phyloP scores from a whole-genome alignment of 2,888 invertebrate species.

The Parnassius apollo region DNA sequence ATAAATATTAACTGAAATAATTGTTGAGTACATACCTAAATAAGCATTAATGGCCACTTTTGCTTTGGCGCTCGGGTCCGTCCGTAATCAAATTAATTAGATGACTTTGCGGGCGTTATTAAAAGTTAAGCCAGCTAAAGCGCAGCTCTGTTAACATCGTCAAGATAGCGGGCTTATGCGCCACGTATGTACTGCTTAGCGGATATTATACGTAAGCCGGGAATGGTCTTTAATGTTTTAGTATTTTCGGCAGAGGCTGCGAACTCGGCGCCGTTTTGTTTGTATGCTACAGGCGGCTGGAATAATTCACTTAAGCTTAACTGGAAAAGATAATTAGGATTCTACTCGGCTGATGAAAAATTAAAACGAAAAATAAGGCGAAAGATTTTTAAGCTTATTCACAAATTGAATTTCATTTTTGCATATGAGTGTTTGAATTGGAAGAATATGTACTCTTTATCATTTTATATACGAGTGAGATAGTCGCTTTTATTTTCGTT shows the following conservation, averaged over 20 bases:
- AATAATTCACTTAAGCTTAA: constrained; percentile 82
- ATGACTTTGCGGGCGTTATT: constrained; percentile 77
- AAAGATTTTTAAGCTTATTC: constrained; percentile 78
- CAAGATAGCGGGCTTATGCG: constrained; percentile 74
- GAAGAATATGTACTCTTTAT: constrained; percentile 62
- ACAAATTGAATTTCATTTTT: constrained; percentile 79
- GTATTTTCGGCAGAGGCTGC: constrained; percentile 80
- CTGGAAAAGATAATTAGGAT: constrained; percentile 81
- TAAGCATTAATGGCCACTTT: constrained; percentile 69
- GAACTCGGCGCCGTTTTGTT: constrained; percentile 76
- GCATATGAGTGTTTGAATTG: constrained; percentile 75
- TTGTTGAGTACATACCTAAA: constrained; percentile 63
- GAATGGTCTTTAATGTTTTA: constrained; percentile 79
- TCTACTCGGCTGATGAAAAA: constrained; percentile 79
- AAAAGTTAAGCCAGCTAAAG: constrained; percentile 77
- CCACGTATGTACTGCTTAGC: constrained; percentile 69
- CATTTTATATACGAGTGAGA: constrained; percentile 59
- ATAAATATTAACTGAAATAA: constrained; percentile 42
- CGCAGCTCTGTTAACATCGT: constrained; percentile 66
- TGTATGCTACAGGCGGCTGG: constrained; percentile 75
- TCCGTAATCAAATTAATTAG: constrained; percentile 78
- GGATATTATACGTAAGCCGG: constrained; percentile 73
- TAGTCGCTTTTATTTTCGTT: constrained; percentile 54
- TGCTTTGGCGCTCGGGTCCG: constrained; percentile 60
- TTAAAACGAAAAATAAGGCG: constrained; percentile 76